Base-by-base conservation (phyloP, 2,797 vertebrate species). In the Falco columbarius region DNA sequence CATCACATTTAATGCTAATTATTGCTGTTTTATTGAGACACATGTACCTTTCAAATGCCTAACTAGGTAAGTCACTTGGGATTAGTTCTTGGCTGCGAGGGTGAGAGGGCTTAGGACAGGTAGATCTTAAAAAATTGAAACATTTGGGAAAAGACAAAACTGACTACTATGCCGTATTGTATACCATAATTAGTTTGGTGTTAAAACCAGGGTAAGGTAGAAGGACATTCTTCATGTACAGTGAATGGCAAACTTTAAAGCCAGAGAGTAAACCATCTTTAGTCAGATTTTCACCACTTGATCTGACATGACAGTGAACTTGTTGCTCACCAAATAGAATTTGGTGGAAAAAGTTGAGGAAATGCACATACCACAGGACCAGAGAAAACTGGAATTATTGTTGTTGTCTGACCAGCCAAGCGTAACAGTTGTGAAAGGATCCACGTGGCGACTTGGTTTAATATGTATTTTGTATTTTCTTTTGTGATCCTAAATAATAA, bases 331-430 rank as follows among this genome's bases (percentile, higher is more conserved):
- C 49, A 59, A 27, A 26, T 29, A 51, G 10, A 61, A 70, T 14
- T 3, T 66, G 63, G 11, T 49, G 38, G 34, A 54, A 73, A 79
- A 84, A 17, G 49, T 42, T 88, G 5, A 34, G 32, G 81, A 82
- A 51, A 56, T 59, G 54, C 15, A 74, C 98, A 30, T 97, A 98
- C 98, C 98, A 21, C 98, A 98, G 38, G 98, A 96, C 98, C 98
- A 98, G 42, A 89, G 87, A 75, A 98, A 98, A 72, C 16, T 62
- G 44, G 93, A 95, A 30, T 83, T 90, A 19, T 34, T 68, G n/a
- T 52, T 94, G 21, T 62, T 73, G 12, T 92, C 97, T 9, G 92
- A 94, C 98, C 98, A 98, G 95, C 95, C 94, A 80, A 98, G 94
- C 0, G 74, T 97, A 68, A 98, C 76, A 7, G 94, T 86, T 3